Evolutionary conservation across 2,113 vertebrate species (phyloP).

Genomic region (Muntiacus reevesi): DNA sequence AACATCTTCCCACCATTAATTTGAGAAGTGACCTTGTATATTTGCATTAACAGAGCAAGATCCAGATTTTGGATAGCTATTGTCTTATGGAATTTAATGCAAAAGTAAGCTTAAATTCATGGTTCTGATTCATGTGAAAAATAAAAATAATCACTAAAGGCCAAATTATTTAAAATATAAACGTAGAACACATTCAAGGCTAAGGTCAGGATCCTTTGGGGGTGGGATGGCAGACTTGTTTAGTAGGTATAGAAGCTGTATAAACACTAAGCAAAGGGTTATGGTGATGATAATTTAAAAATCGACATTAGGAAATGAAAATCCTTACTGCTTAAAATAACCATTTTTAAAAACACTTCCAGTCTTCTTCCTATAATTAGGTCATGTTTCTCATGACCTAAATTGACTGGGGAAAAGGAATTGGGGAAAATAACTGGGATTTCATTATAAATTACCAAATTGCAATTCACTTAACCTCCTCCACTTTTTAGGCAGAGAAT

Average conservation of each 20-base stretch:
- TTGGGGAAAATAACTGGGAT: neutral
- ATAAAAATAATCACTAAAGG: neutral
- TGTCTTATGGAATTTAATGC: neutral
- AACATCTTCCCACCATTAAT: neutral
- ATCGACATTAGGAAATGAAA: neutral
- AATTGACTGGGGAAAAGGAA: neutral
- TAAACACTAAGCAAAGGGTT: neutral
- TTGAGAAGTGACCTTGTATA: neutral
- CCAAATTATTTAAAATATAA: neutral
- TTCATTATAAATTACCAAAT: constrained; percentile 21
- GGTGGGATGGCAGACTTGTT: neutral
- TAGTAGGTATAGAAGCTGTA: neutral
- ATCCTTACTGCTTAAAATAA: neutral
- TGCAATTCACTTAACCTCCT: neutral
- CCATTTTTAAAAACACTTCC: neutral
- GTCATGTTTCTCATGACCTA: neutral
- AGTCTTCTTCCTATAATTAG: neutral
- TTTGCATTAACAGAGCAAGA: neutral
- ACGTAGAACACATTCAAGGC: neutral
- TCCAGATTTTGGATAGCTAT: neutral
- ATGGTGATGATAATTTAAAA: neutral
- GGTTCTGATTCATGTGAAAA: neutral
- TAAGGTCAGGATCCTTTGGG: neutral
- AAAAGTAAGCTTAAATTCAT: neutral
- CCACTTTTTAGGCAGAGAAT: neutral